Evolutionary conservation across 2,113 vertebrate genomes (phyloP).

Genomic region (Muntiacus reevesi): DNA sequence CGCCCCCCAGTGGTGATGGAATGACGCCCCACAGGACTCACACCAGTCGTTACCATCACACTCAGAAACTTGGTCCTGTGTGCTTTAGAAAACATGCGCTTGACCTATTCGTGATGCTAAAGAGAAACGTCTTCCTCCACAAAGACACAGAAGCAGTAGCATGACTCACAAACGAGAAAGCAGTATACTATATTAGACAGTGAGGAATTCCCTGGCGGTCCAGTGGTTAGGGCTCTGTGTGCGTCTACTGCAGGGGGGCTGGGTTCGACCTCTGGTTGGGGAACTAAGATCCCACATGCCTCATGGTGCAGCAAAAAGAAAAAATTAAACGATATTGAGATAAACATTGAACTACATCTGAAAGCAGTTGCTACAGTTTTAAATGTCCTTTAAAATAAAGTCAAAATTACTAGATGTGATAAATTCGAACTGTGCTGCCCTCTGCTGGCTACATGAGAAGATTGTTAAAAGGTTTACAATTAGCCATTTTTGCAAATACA

Average conservation of each 20-base stretch:
- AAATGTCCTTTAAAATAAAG: background rate
- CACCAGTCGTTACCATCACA: background rate
- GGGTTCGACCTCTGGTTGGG: background rate
- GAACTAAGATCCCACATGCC: background rate
- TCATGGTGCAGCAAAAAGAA: background rate
- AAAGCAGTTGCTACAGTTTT: background rate
- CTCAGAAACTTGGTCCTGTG: fast-evolving
- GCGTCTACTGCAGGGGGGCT: background rate
- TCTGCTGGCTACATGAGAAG: conserved; percentile 13
- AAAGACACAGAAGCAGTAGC: background rate
- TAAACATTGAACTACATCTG: no score
- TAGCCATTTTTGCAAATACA: background rate
- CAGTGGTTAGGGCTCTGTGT: background rate
- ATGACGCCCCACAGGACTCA: background rate
- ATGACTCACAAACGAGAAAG: background rate
- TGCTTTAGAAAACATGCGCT: background rate
- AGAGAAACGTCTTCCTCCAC: background rate
- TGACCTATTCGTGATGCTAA: background rate
- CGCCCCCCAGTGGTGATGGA: background rate
- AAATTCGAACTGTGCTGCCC: conserved; percentile 6
- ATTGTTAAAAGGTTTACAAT: background rate
- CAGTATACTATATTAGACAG: background rate
- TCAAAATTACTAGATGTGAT: fast-evolving
- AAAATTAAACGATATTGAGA: background rate
- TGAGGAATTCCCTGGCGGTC: background rate